Evolutionary conservation across 64 coral and sea anemone genomes (phyloP).

Genomic region (Stichodactyla mertensii): DNA sequence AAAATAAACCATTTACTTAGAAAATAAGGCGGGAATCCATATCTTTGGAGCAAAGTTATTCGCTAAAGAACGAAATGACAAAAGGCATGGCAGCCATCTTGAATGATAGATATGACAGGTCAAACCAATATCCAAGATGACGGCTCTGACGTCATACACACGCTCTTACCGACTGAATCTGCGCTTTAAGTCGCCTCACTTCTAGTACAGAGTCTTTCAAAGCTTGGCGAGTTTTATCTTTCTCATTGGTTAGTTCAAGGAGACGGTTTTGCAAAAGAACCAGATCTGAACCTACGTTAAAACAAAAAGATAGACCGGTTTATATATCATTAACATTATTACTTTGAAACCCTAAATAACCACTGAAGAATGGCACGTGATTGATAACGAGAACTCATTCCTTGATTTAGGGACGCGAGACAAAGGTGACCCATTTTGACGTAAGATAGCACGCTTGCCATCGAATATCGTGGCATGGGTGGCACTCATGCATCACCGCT

Average conservation of each 20-base stretch:
- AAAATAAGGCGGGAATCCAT: no score
- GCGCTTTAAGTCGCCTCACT: slow-evolving; percentile 2
- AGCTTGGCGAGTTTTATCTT: slow-evolving; percentile 7
- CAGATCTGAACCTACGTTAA: not conserved
- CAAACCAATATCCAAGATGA: not conserved
- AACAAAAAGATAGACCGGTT: not conserved
- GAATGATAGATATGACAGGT: no score
- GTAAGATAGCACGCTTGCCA: no score
- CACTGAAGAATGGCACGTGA: no score
- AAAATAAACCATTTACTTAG: not conserved
- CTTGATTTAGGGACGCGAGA: no score
- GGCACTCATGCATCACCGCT: no score
- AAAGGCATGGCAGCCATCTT: no score
- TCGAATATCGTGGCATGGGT: no score
- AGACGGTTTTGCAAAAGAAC: not conserved
- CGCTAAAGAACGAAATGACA: no score
- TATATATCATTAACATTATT: not conserved
- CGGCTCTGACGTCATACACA: not conserved
- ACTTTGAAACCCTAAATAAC: not conserved
- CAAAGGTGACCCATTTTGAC: no score
- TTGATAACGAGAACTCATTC: no score
- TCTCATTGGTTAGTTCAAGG: not conserved
- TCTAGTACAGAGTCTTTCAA: slow-evolving; percentile 18
- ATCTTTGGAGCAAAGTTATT: no score
- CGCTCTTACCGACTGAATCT: not conserved